Evolutionary conservation across 2,113 vertebrate genomes (phyloP).

Genomic region (Bothrops jararaca): DNA sequence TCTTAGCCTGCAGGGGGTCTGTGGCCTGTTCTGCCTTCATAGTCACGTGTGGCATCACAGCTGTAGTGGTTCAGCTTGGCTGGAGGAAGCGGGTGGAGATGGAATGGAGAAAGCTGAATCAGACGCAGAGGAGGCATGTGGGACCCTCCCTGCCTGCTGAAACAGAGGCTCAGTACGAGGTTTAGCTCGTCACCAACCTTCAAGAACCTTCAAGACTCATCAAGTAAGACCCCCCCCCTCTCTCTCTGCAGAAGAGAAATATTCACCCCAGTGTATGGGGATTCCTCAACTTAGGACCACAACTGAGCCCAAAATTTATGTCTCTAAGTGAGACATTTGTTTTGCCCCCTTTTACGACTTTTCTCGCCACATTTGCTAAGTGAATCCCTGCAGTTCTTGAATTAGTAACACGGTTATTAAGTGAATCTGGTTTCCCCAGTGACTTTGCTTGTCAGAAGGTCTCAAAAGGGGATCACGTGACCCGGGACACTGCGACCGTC

Average conservation of each 20-base stretch:
- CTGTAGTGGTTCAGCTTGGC: conserved; percentile 74
- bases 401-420: not conserved
- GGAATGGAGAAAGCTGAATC: rapidly evolving
- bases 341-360: too few species aligned
- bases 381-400: not conserved
- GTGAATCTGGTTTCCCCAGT: not conserved
- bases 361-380: not conserved
- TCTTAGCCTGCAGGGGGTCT: conserved; percentile 48
- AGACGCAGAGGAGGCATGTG: not conserved
- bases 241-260: not conserved
- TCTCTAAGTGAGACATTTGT: not conserved
- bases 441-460: not conserved
- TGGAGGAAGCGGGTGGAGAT: conserved; percentile 33
- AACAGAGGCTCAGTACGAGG: not conserved
- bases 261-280: not conserved
- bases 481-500: too few species aligned
- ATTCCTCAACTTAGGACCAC: not conserved
- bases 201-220: not conserved
- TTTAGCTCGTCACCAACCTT: not conserved
- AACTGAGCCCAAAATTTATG: not conserved
- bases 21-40: conserved; percentile 54
- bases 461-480: not conserved
- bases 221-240: not conserved
- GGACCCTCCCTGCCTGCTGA: not conserved
- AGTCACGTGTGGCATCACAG: conserved; percentile 63